Conservation (phyloP, 2,888 invertebrate genomes). For the Tromatobia lineatoria region DNA sequence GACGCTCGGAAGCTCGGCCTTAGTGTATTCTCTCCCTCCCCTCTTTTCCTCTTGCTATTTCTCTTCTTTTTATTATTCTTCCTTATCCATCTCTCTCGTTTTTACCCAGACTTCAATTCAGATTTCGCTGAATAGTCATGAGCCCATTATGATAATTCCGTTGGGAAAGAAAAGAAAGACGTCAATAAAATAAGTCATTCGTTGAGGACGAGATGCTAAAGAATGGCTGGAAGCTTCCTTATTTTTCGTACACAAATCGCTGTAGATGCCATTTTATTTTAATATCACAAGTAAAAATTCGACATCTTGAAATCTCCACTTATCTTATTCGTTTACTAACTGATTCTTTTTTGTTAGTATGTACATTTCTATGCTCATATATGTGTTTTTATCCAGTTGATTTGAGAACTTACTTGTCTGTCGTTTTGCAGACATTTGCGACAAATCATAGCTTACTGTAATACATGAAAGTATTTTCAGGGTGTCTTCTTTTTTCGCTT, state of each 20-base stretch:
- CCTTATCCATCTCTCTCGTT: conserved; percentile 26
- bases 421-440: conserved; percentile 36
- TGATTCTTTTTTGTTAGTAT: background rate
- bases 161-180: conserved; percentile 63
- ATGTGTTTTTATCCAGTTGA: conserved; percentile 43
- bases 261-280: conserved; percentile 33
- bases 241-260: conserved; percentile 44
- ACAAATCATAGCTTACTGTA: conserved; percentile 53
- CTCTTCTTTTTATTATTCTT: conserved; percentile 33
- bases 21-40: conserved; percentile 42
- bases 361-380: background rate
- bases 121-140: conserved; percentile 69
- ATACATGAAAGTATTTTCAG: conserved; percentile 53
- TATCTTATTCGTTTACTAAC: background rate
- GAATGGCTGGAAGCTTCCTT: conserved; percentile 31
- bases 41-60: conserved; percentile 26
- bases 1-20: conserved; percentile 59
- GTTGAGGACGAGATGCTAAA: conserved; percentile 12
- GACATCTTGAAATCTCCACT: conserved; percentile 17
- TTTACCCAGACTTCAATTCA: conserved; percentile 56
- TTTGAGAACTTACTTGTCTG: conserved; percentile 52
- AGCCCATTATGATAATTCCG: conserved; percentile 69
- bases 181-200: conserved; percentile 64
- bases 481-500: conserved; percentile 55
- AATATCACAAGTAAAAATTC: conserved; percentile 35